These are phyloP conservation scores for Empis livida DNA, from an alignment of 2,888 invertebrate species.

Conservation along the genomic window DNA sequence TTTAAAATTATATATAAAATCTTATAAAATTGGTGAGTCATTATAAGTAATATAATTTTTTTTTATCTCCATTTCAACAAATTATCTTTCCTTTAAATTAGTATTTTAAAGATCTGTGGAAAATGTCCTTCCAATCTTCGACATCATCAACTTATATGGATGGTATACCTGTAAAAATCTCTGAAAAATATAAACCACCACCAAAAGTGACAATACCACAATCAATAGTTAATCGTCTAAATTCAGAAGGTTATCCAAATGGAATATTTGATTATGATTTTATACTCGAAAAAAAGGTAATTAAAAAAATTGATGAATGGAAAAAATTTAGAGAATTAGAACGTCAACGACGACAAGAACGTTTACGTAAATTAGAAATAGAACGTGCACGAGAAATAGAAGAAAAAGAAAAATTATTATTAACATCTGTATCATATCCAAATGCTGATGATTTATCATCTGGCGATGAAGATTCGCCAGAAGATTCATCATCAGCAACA, in stretches of 20 bases:
- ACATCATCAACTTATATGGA: slow-evolving; percentile 46
- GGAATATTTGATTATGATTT: slow-evolving; percentile 48
- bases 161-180: slow-evolving; percentile 77
- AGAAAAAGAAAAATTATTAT: slow-evolving; percentile 41
- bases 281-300: slow-evolving; percentile 56
- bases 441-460: slow-evolving; percentile 47
- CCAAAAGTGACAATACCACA: slow-evolving; percentile 50
- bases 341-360: slow-evolving; percentile 46
- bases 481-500: neutral
- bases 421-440: slow-evolving; percentile 47
- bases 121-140: neutral
- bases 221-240: slow-evolving; percentile 41
- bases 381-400: slow-evolving; percentile 43
- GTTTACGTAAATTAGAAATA: slow-evolving; percentile 46
- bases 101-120: too few relatives aligned
- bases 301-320: slow-evolving; percentile 59
- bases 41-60: too few relatives aligned
- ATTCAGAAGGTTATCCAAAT: slow-evolving; percentile 40
- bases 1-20: too few relatives aligned
- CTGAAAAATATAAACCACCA: slow-evolving; percentile 75
- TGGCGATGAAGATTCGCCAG: slow-evolving; percentile 32
- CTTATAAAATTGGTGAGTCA: too few relatives aligned
- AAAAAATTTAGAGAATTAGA: slow-evolving; percentile 49
- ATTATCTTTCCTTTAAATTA: too few relatives aligned
- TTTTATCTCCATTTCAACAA: too few relatives aligned